phyloP scores from a whole-genome alignment of 35 echinoderm and acorn worm genomes.

The Apostichopus parvimensis region DNA sequence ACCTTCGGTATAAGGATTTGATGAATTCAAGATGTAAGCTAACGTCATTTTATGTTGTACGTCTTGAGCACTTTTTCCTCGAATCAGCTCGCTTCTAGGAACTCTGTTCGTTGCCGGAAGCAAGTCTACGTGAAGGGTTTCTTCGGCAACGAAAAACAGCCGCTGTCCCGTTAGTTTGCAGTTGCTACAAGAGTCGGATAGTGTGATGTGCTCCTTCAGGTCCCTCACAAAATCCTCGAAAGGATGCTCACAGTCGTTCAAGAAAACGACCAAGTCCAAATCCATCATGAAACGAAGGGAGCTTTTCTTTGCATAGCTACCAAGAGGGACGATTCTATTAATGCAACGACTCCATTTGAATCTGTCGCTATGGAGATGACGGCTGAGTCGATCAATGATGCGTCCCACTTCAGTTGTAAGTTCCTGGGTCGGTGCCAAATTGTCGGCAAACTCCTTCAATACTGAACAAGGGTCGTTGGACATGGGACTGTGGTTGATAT shows the following conservation, averaged over 20 bases:
- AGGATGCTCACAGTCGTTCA: slow-evolving; percentile 30
- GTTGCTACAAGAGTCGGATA: neutral
- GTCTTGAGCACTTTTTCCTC: neutral
- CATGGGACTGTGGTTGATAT: neutral
- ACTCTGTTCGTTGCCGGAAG: slow-evolving; percentile 32
- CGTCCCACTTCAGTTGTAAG: neutral
- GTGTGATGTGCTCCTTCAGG: neutral
- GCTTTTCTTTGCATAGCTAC: slow-evolving; percentile 28
- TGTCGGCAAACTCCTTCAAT: slow-evolving; percentile 9
- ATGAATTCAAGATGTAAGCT: neutral
- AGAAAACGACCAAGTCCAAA: slow-evolving; percentile 34
- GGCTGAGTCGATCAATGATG: slow-evolving; percentile 22
- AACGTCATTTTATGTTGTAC: slow-evolving; percentile 16
- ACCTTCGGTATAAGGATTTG: neutral
- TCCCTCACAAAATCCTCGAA: slow-evolving; percentile 11
- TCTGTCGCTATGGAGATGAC: neutral
- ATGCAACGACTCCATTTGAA: slow-evolving; percentile 1
- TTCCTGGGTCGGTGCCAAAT: neutral
- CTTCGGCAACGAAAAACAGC: slow-evolving; percentile 10
- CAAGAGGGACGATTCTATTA: slow-evolving; percentile 18
- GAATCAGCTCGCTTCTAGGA: neutral
- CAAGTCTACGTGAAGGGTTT: slow-evolving; percentile 21
- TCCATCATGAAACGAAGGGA: slow-evolving; percentile 49
- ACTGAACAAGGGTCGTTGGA: neutral
- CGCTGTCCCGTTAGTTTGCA: neutral